Evolutionary conservation across 1,140 invertebrate species (phyloP), one percentile per base, ranked within the genome.

Genomic region (Hycleus phaleratus): DNA sequence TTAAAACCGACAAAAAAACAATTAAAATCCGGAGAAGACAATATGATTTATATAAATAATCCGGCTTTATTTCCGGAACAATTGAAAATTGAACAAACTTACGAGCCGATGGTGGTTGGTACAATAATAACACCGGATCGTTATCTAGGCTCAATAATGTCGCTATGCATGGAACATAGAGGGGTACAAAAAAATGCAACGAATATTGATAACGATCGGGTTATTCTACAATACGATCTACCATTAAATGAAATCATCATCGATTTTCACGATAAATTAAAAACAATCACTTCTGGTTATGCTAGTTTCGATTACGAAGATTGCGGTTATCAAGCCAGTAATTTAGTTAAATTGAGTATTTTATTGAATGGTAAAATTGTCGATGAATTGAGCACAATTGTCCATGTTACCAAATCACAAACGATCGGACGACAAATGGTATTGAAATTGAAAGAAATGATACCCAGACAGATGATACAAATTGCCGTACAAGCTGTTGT

Each of bases 261-360:
- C 3, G 93, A 98, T 70, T 98, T 99, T 74, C 95, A 96, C 74
- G 95, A 98, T 74, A 78, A 82, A 25, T 74, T 99, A 0, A 99
- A 97, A 76, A 87, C 86, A 18, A 64, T 92, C 9, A 88, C 86
- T 11, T 97, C 93, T 2, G 96, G 96, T 8, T 98, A 94, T 78
- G 95, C 93, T 7, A 96, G 92, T 74, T 98, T 99, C 77, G 95
- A 98, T 77, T 98, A 98, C 75, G 93, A 98, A 77, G 90, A 97
- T 74, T 72, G 84, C 70, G 93, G 88, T 10, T 97, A 81, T 85
- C 0, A 90, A 88, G n/a, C 57, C 24, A 6, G 25, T 48, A 38
- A 42, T 53, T 61, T 56, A 25, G 38, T 60, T 74, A 94, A 42
- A 84, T 72, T 97, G 66, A 78, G 83, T 61, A 85, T 95, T 64